Evolutionary conservation across 2,888 invertebrate genomes (phyloP).

Genomic region (Nowickia ferox): DNA sequence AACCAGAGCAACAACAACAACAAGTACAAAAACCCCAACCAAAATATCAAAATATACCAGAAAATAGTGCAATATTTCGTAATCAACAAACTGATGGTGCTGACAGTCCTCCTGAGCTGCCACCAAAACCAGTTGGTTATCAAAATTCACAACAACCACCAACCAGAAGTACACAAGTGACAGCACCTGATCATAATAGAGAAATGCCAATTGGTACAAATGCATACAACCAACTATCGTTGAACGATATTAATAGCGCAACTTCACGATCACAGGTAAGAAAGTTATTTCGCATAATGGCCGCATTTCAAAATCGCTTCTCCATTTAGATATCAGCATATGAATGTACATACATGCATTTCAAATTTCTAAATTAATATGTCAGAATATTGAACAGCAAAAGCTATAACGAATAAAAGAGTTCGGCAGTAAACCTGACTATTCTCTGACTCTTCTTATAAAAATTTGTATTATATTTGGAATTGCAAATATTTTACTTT

Average conservation of each 20-base stretch:
- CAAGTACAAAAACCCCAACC: constrained; percentile 73
- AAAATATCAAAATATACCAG: constrained; percentile 80
- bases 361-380: too few relatives aligned
- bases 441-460: too few relatives aligned
- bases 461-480: too few relatives aligned
- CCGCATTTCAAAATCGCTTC: constrained; percentile 4
- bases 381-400: too few relatives aligned
- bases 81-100: constrained; percentile 60
- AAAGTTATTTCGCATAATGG: not conserved
- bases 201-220: constrained; percentile 59
- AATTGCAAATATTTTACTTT: too few relatives aligned
- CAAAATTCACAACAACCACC: constrained; percentile 55
- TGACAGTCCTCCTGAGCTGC: constrained; percentile 69
- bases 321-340: not conserved
- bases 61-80: constrained; percentile 77
- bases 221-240: constrained; percentile 78
- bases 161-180: constrained; percentile 31
- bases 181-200: constrained; percentile 52
- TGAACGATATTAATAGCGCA: constrained; percentile 78
- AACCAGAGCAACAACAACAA: constrained; percentile 36
- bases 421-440: too few relatives aligned
- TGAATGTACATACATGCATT: too few relatives aligned
- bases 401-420: too few relatives aligned
- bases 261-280: constrained; percentile 80
- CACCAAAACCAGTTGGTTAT: constrained; percentile 72